Conservation (phyloP, 2,888 invertebrate genomes). For the Pandemis heparana region DNA sequence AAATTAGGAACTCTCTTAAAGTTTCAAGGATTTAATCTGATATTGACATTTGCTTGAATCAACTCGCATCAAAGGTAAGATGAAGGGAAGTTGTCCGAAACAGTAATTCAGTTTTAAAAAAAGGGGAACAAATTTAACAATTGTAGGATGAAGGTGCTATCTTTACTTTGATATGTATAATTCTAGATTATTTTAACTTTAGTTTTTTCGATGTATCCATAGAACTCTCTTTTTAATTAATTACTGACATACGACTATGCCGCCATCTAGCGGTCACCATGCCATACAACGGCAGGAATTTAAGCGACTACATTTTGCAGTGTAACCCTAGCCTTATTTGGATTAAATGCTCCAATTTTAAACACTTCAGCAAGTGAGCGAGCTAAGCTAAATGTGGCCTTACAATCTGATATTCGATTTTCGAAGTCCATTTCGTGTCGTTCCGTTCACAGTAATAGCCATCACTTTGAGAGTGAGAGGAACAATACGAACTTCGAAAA, state of each 20-base stretch:
- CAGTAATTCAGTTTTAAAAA: not conserved
- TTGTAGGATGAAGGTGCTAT: slow-evolving; percentile 40
- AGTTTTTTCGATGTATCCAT: not conserved
- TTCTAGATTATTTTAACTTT: slow-evolving; percentile 27
- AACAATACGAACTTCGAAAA: too few relatives aligned
- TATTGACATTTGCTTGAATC: too few relatives aligned
- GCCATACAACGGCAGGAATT: slow-evolving; percentile 33
- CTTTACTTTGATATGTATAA: slow-evolving; percentile 47
- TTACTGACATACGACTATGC: slow-evolving; percentile 18
- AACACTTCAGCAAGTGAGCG: slow-evolving; percentile 45
- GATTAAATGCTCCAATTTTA: slow-evolving; percentile 29
- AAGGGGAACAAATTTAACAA: not conserved
- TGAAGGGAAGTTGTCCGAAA: not conserved
- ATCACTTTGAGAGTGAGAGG: too few relatives aligned
- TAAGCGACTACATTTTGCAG: slow-evolving; percentile 17
- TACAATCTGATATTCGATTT: not conserved
- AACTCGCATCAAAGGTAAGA: not conserved
- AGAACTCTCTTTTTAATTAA: not conserved
- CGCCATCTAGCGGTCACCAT: slow-evolving; percentile 33
- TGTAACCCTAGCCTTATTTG: slow-evolving; percentile 20
- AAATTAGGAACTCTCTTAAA: too few relatives aligned
- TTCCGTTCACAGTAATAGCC: too few relatives aligned
- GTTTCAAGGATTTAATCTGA: too few relatives aligned
- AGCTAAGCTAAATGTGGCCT: slow-evolving; percentile 47
- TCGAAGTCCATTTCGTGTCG: too few relatives aligned